phyloP scores from a whole-genome alignment of 2,888 invertebrate genomes.

The Charanyca ferruginea region DNA sequence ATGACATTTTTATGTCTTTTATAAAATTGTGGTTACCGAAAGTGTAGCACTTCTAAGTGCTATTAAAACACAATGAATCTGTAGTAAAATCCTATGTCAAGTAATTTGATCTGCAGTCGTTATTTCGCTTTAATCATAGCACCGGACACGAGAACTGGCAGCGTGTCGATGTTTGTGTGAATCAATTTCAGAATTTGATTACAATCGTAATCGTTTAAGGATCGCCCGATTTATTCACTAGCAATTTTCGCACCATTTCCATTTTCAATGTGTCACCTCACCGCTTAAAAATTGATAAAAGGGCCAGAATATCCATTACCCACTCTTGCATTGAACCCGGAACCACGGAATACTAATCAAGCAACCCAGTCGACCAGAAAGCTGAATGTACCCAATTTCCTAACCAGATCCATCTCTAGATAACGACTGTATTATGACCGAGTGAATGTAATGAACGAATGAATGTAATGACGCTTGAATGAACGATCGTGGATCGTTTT shows the following conservation, averaged over 20 bases:
- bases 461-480: conserved; percentile 83
- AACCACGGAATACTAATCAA: conserved; percentile 75
- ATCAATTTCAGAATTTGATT: no score
- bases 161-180: neutral
- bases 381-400: conserved; percentile 85
- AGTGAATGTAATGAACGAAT: conserved; percentile 79
- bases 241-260: neutral
- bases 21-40: neutral
- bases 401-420: conserved; percentile 80
- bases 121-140: neutral
- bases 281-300: conserved; percentile 26
- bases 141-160: neutral
- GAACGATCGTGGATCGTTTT: conserved; percentile 70
- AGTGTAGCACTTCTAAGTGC: neutral
- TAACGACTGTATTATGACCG: conserved; percentile 71
- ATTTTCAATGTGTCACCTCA: neutral
- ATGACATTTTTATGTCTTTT: neutral
- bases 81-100: no score
- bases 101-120: no score
- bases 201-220: no score
- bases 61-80: no score
- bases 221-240: neutral
- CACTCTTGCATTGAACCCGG: conserved; percentile 61
- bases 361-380: conserved; percentile 75
- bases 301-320: conserved; percentile 38